These are phyloP conservation scores for Nemotelus pantherinus DNA, from an alignment of 2,888 invertebrate genomes.

Conservation along the genomic window DNA sequence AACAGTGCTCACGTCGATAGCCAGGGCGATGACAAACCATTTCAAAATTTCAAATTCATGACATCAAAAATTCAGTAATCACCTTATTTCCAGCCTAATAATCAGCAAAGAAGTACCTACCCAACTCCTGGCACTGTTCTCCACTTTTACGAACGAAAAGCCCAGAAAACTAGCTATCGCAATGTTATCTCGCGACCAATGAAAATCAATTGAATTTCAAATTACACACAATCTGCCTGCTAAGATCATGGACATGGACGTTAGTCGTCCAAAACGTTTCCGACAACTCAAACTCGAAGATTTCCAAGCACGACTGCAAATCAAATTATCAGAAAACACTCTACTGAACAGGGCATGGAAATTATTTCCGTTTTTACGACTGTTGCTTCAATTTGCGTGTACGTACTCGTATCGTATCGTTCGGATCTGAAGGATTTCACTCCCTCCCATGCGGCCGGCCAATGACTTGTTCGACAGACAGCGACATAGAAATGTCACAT, in stretches of 20 bases:
- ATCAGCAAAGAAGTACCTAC: background rate
- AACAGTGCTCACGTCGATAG: too few relatives aligned
- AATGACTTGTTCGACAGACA: conserved; percentile 8
- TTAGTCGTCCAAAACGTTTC: background rate
- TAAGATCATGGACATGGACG: background rate
- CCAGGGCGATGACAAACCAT: too few relatives aligned
- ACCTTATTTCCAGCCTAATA: conserved; percentile 25
- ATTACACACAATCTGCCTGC: conserved; percentile 21
- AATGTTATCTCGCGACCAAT: conserved; percentile 24
- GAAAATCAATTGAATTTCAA: conserved; percentile 27
- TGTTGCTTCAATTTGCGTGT: conserved; percentile 37
- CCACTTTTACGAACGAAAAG: background rate
- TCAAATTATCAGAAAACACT: conserved; percentile 29
- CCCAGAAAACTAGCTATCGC: background rate
- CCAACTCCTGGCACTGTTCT: too few relatives aligned
- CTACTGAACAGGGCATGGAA: conserved; percentile 1
- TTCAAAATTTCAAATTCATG: background rate
- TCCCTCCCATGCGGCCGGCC: background rate
- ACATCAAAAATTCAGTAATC: conserved; percentile 11
- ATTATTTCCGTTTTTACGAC: conserved; percentile 39
- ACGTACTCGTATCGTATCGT: background rate
- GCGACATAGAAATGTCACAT: background rate
- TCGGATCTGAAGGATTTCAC: background rate
- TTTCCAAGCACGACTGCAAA: conserved; percentile 21
- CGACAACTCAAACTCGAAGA: background rate